A percentile compares a stretch with the other conserved stretches of the same genome.
These are phyloP conservation scores for Hesperia comma DNA, from an alignment of 2,888 invertebrate species.

Conservation along the genomic window DNA sequence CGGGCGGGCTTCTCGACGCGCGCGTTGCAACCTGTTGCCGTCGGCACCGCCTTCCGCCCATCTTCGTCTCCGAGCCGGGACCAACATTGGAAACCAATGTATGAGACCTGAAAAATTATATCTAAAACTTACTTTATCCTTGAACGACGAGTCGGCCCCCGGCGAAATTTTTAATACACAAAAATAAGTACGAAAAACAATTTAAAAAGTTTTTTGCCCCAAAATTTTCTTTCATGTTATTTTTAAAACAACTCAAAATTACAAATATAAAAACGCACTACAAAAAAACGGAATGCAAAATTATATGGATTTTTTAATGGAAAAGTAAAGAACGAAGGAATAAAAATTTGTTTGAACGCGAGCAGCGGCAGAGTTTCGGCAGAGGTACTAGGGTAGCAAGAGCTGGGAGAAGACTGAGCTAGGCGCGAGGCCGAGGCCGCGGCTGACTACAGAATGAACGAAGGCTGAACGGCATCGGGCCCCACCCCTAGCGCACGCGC, in stretches of 20 bases:
- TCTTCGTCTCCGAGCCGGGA: slow-evolving; percentile 47
- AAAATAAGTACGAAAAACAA: slow-evolving; percentile 67
- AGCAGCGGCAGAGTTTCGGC: slow-evolving; percentile 72
- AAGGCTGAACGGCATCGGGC: slow-evolving; percentile 73
- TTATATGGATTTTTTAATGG: slow-evolving; percentile 48
- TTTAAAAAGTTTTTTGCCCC: slow-evolving; percentile 47
- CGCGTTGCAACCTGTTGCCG: slow-evolving; percentile 79
- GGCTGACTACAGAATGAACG: slow-evolving; percentile 78
- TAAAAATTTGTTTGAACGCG: slow-evolving; percentile 62
- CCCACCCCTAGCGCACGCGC: slow-evolving; percentile 81
- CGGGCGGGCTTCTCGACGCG: slow-evolving; percentile 60
- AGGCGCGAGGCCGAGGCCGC: slow-evolving; percentile 74
- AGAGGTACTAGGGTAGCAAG: slow-evolving; percentile 54
- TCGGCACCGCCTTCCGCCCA: slow-evolving; percentile 82
- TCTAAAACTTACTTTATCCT: slow-evolving; percentile 41
- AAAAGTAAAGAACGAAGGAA: slow-evolving; percentile 65
- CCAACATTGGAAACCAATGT: slow-evolving; percentile 34
- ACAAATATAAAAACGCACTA: slow-evolving; percentile 59
- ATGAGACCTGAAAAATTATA: slow-evolving; percentile 33
- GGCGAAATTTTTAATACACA: slow-evolving; percentile 58
- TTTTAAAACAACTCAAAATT: slow-evolving; percentile 53
- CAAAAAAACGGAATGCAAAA: slow-evolving; percentile 59
- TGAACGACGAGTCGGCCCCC: slow-evolving; percentile 38
- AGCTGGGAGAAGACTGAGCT: slow-evolving; percentile 55
- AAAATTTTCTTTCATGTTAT: slow-evolving; percentile 44